Base-by-base conservation (phyloP, 53 echinoderm and acorn worm genomes). In the Astropecten irregularis region DNA sequence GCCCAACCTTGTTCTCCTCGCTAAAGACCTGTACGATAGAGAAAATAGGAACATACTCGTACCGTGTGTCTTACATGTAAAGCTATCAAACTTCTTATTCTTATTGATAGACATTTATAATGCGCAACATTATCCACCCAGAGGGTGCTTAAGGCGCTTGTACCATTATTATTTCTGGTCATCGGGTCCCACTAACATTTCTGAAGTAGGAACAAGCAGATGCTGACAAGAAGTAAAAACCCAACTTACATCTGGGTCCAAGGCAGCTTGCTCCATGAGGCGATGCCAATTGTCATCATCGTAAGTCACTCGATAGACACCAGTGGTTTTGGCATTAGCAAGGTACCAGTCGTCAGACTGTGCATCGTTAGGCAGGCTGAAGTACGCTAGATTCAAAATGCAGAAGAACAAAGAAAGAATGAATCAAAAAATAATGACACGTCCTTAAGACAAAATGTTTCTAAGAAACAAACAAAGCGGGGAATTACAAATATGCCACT, bases 231-330 rank as follows among this genome's bases (percentile, higher is more conserved):
- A n/a, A n/a, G n/a, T n/a, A n/a, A n/a, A n/a, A n/a, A n/a, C n/a
- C n/a, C n/a, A n/a, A 73, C 49, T 74, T 60, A 77, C 77, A 40
- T 61, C 34, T 1, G 77, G 92, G 51, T 92, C 62, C 1, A 1
- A 81, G 20, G 31, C 30, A 2, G 92, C 82, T 32, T 92, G 90
- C 0, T 77, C 36, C 2, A 65, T 20, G 18, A 96, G 73, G 21
- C 82, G 44, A 20, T 82, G 47, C 97, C 97, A 96, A 66, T 87
- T 93, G 20, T 86, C 77, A 18, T 51, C 55, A 61, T 93, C 90
- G 38, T 96, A 96, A 79, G 91, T 96, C 47, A 96, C 93, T 39
- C 97, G 85, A 65, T 96, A 96, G 81, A 93, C 66, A 21, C 97
- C 97, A 61, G 86, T 86, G 48, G 76, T 77, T 8, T 85, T 42